phyloP scores from a whole-genome alignment of 2,797 vertebrate species.

The Masticophis lateralis region DNA sequence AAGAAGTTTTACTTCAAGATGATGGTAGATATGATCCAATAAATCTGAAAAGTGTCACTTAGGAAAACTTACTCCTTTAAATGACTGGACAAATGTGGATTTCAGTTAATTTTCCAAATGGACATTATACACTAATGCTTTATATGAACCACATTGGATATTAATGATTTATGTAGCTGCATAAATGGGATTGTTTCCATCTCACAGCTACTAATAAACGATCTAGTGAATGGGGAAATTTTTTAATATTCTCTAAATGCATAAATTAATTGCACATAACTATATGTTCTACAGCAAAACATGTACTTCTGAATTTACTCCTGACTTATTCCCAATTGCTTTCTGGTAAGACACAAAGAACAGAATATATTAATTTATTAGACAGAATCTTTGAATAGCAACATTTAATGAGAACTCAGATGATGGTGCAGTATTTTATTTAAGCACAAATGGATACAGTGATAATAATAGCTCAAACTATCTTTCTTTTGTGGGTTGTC shows the following conservation, averaged over 20 bases:
- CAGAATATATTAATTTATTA: conserved; percentile 54
- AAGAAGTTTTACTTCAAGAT: neutral
- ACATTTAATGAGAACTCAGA: conserved; percentile 50
- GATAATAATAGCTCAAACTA: conserved; percentile 50
- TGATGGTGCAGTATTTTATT: conserved; percentile 34
- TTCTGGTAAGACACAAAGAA: conserved; percentile 47
- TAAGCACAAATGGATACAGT: conserved; percentile 24
- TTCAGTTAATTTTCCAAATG: neutral
- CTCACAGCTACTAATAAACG: neutral
- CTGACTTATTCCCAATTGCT: conserved; percentile 32
- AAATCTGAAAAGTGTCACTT: neutral
- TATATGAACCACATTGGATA: neutral
- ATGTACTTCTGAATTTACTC: conserved; percentile 25
- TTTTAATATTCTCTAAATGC: neutral
- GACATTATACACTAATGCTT: neutral
- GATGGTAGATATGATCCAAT: neutral
- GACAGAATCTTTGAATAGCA: conserved; percentile 35
- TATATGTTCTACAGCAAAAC: conserved; percentile 1
- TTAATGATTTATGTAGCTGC: neutral
- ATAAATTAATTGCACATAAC: neutral
- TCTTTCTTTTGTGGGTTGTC: neutral
- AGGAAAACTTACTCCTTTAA: neutral
- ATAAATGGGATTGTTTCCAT: neutral
- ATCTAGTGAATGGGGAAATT: neutral
- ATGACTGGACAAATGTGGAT: neutral